Conservation (phyloP, 1,140 invertebrate genomes). For the Drosophila rufa region DNA sequence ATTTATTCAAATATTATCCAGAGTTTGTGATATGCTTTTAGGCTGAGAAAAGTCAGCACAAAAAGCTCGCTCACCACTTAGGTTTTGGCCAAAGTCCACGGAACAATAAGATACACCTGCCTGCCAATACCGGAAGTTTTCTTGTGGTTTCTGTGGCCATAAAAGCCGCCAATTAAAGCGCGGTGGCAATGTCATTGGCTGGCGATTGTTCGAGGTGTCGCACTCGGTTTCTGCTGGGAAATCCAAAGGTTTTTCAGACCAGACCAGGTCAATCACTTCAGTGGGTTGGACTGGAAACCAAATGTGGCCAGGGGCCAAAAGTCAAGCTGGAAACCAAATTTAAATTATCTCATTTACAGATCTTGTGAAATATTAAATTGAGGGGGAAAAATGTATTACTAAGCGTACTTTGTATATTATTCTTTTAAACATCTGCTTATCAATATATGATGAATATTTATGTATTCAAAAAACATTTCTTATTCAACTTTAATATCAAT, state of each 20-base stretch:
- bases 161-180: slow-evolving; percentile 58
- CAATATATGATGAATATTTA: no score
- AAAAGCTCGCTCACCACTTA: slow-evolving; percentile 18
- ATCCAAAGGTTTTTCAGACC: slow-evolving; percentile 55
- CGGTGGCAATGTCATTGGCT: slow-evolving; percentile 57
- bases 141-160: slow-evolving; percentile 51
- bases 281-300: slow-evolving; percentile 4
- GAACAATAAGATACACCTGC: slow-evolving; percentile 14
- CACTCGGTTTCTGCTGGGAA: slow-evolving; percentile 36
- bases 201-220: slow-evolving; percentile 35
- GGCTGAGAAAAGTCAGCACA: not conserved
- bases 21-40: not conserved
- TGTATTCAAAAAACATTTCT: no score
- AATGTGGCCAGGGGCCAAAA: not conserved
- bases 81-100: slow-evolving; percentile 57
- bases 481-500: not conserved
- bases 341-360: not conserved
- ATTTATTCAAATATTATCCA: not conserved
- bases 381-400: not conserved
- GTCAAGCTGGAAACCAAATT: not conserved
- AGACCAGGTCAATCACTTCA: slow-evolving; percentile 41
- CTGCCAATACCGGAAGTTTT: slow-evolving; percentile 62
- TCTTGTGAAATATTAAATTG: not conserved
- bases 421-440: not conserved
- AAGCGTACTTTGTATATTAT: not conserved